Percentiles rank a stretch among this genome's conserved stretches.
Conservation (phyloP, 2,797 vertebrate species). For the Cryptoprocta ferox region DNA sequence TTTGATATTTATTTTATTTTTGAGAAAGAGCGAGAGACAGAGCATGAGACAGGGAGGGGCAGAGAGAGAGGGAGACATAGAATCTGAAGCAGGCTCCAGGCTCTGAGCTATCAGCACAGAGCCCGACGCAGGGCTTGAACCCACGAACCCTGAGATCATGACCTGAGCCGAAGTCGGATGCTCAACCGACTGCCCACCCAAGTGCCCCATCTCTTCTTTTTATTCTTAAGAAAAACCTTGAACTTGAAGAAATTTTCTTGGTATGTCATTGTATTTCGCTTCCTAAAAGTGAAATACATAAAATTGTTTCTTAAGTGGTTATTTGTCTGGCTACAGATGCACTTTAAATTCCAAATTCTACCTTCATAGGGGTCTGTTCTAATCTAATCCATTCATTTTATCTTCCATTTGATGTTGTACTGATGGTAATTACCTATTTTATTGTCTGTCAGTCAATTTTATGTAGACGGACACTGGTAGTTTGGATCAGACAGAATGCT, state of each 20-base stretch:
- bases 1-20: no score
- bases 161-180: no score
- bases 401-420: conserved; percentile 45
- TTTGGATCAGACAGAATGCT: conserved; percentile 56
- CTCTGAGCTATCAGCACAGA: no score
- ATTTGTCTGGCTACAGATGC: conserved; percentile 15
- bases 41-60: no score
- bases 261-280: conserved; percentile 23
- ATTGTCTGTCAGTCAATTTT: conserved; percentile 75
- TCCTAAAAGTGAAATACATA: conserved; percentile 44
- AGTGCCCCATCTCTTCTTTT: background rate
- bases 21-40: background rate
- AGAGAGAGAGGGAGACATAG: no score
- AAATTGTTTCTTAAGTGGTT: conserved; percentile 63
- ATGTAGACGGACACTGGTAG: conserved; percentile 32
- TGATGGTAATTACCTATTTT: conserved; percentile 74
- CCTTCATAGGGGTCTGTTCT: conserved; percentile 53
- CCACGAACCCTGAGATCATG: no score
- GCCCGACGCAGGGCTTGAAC: no score
- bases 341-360: conserved; percentile 53
- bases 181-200: no score
- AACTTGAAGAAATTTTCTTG: conserved; percentile 37
- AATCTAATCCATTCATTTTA: conserved; percentile 71
- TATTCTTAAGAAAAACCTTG: conserved; percentile 28
- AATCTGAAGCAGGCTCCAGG: no score